phyloP scores from a whole-genome alignment of 2,888 invertebrate species.

The Agrochola lychnidis region DNA sequence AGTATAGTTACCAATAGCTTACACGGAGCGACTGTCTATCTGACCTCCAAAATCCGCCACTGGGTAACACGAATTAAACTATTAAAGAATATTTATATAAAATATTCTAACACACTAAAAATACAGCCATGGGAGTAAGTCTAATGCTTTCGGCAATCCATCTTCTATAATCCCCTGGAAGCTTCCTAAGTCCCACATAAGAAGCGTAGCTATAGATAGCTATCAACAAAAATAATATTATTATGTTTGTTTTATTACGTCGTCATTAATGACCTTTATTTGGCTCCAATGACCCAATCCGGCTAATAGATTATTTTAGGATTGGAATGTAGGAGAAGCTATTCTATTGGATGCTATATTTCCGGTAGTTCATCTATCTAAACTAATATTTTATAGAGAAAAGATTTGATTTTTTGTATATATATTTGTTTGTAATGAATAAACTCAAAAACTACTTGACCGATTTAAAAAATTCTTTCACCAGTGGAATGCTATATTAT shows the following conservation, averaged over 20 bases:
- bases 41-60: too few relatives aligned
- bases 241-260: slow-evolving; percentile 14
- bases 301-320: slow-evolving; percentile 36
- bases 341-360: background rate
- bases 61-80: too few relatives aligned
- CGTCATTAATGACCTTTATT: slow-evolving; percentile 31
- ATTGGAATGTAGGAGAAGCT: background rate
- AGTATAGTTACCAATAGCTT: too few relatives aligned
- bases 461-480: too few relatives aligned
- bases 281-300: slow-evolving; percentile 34
- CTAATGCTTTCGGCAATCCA: slow-evolving; percentile 19
- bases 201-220: background rate
- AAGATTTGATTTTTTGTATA: too few relatives aligned
- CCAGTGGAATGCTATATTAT: too few relatives aligned
- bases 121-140: background rate
- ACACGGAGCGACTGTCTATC: too few relatives aligned
- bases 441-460: too few relatives aligned
- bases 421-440: too few relatives aligned
- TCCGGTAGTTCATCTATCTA: background rate
- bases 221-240: slow-evolving; percentile 4
- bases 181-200: background rate
- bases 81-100: too few relatives aligned
- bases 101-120: slow-evolving; percentile 9
- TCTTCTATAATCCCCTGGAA: slow-evolving; percentile 13
- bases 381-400: too few relatives aligned